Evolutionary conservation across 2,888 invertebrate genomes (phyloP).

Genomic region (Tachina fera): DNA sequence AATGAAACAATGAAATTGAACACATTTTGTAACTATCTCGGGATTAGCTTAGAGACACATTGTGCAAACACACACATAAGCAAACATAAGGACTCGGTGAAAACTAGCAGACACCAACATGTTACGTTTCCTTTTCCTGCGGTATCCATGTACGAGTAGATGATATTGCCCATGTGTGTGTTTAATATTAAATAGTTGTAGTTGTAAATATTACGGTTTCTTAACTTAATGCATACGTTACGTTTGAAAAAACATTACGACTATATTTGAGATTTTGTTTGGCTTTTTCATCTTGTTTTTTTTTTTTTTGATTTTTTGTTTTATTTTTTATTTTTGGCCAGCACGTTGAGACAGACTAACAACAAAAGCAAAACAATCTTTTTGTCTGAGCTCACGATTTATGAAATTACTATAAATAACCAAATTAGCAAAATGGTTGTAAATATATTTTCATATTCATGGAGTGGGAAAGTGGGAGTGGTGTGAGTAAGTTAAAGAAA

Average conservation of each 20-base stretch:
- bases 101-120: constrained; percentile 66
- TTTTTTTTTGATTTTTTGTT: background rate
- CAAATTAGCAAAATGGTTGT: constrained; percentile 71
- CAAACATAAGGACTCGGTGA: background rate
- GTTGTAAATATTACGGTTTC: constrained; percentile 60
- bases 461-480: background rate
- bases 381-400: constrained; percentile 82
- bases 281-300: background rate
- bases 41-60: constrained; percentile 69
- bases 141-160: constrained; percentile 9
- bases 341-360: constrained; percentile 51
- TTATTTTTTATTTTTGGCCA: constrained; percentile 35
- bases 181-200: constrained; percentile 53
- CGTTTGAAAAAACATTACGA: constrained; percentile 47
- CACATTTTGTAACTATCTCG: constrained; percentile 71
- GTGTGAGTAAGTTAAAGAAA: constrained; percentile 30
- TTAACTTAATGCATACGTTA: constrained; percentile 55
- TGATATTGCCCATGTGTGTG: constrained; percentile 44
- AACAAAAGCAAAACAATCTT: constrained; percentile 72
- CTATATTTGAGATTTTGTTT: constrained; percentile 50
- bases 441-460: constrained; percentile 23
- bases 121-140: constrained; percentile 64
- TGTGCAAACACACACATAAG: constrained; percentile 22
- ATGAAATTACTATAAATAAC: constrained; percentile 82
- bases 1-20: constrained; percentile 71